phyloP scores from a whole-genome alignment of 2,797 vertebrate species.

The Emydoidea blandingii region DNA sequence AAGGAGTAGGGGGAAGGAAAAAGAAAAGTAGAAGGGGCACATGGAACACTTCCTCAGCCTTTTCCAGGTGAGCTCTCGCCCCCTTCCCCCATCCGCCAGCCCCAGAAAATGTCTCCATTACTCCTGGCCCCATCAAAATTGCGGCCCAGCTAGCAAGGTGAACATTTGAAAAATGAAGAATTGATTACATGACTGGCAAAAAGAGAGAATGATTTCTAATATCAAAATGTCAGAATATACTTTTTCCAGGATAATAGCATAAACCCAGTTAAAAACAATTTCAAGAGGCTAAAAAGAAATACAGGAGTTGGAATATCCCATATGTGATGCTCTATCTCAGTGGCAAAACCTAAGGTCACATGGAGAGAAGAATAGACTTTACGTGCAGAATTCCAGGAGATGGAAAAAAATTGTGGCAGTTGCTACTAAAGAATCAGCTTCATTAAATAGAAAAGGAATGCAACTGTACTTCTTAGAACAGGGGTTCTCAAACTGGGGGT shows the following conservation, averaged over 20 bases:
- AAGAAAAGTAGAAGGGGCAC: neutral
- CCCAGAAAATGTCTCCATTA: neutral
- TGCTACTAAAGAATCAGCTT: neutral
- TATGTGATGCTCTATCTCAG: neutral
- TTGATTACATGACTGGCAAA: neutral
- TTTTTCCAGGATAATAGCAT: neutral
- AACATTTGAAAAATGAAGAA: neutral
- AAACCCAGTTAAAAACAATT: neutral
- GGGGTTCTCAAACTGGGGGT: too few relatives aligned
- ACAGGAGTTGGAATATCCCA: neutral
- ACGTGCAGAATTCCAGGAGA: neutral
- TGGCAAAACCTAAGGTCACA: neutral
- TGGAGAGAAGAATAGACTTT: neutral
- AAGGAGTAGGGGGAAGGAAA: neutral
- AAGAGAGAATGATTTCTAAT: neutral
- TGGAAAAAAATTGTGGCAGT: neutral
- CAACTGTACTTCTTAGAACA: neutral
- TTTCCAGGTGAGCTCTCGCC: neutral
- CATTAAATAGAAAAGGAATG: neutral
- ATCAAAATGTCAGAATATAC: neutral
- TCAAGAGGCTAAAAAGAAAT: neutral
- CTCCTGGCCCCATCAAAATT: neutral
- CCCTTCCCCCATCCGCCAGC: neutral
- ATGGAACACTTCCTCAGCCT: neutral
- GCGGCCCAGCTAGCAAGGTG: neutral